Conservation (phyloP, 1,140 invertebrate genomes). For the Polypedilum vanderplanki region DNA sequence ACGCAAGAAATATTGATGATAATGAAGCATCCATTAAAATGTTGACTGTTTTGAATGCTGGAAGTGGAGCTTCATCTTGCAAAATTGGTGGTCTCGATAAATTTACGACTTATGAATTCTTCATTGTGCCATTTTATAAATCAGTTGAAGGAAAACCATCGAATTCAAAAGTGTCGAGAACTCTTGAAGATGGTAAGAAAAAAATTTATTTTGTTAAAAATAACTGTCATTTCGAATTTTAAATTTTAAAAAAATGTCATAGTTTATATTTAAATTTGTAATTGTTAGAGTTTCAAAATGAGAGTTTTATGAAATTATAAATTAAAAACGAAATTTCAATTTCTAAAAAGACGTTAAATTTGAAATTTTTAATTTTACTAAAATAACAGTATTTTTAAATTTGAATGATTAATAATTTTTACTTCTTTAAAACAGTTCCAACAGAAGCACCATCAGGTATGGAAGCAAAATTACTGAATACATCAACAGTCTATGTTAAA, state of each 20-base stretch:
- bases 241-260: too few species aligned
- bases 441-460: slow-evolving; percentile 64
- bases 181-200: slow-evolving; percentile 64
- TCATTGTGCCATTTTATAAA: slow-evolving; percentile 71
- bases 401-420: too few species aligned
- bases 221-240: too few species aligned
- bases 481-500: slow-evolving; percentile 64
- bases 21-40: slow-evolving; percentile 52
- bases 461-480: slow-evolving; percentile 63
- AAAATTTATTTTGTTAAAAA: not conserved
- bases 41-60: slow-evolving; percentile 66
- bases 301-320: too few species aligned
- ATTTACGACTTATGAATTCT: slow-evolving; percentile 69
- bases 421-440: slow-evolving; percentile 57
- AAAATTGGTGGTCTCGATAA: slow-evolving; percentile 62
- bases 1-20: slow-evolving; percentile 54
- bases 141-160: slow-evolving; percentile 69
- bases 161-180: slow-evolving; percentile 61
- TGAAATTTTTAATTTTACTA: slow-evolving; percentile 34
- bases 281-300: too few species aligned
- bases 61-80: slow-evolving; percentile 58
- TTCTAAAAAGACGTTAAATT: too few species aligned
- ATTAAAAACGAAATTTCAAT: too few species aligned
- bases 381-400: too few species aligned
- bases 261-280: too few species aligned